Conservation (phyloP, 2,888 invertebrate species). For the Meteorus colon region DNA sequence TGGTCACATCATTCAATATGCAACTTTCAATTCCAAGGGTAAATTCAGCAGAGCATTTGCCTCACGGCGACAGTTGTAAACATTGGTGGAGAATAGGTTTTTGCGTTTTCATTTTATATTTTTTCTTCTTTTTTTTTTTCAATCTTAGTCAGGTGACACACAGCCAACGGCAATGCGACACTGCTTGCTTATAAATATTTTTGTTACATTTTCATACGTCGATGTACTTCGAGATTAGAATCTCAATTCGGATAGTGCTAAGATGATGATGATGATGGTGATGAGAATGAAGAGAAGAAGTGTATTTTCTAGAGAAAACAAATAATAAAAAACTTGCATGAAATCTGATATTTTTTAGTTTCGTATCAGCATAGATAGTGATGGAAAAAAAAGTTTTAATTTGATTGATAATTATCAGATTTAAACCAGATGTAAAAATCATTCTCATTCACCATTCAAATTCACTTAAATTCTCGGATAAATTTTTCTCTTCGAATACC, state of each 20-base stretch:
- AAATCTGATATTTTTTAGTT: too few relatives aligned
- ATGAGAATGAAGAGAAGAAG: background rate
- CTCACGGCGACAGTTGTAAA: background rate
- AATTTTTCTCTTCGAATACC: too few relatives aligned
- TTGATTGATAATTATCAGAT: too few relatives aligned
- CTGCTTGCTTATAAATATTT: conserved; percentile 36
- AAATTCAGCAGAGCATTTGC: background rate
- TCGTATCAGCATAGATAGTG: too few relatives aligned
- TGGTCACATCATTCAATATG: conserved; percentile 30
- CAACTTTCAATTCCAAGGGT: conserved; percentile 24
- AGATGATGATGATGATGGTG: conserved; percentile 6
- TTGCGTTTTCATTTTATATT: background rate
- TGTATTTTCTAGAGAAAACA: background rate
- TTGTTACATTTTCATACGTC: background rate
- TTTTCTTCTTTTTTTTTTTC: background rate
- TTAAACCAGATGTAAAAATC: too few relatives aligned
- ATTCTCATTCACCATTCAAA: too few relatives aligned
- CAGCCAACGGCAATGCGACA: conserved; percentile 38
- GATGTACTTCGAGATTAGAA: conserved; percentile 29
- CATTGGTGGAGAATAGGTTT: background rate
- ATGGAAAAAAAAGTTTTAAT: too few relatives aligned
- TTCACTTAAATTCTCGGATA: too few relatives aligned
- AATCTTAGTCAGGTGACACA: conserved; percentile 39
- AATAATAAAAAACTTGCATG: background rate
- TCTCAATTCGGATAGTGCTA: conserved; percentile 11